Conservation (phyloP, 2,113 vertebrate species). For the Euleptes europaea region DNA sequence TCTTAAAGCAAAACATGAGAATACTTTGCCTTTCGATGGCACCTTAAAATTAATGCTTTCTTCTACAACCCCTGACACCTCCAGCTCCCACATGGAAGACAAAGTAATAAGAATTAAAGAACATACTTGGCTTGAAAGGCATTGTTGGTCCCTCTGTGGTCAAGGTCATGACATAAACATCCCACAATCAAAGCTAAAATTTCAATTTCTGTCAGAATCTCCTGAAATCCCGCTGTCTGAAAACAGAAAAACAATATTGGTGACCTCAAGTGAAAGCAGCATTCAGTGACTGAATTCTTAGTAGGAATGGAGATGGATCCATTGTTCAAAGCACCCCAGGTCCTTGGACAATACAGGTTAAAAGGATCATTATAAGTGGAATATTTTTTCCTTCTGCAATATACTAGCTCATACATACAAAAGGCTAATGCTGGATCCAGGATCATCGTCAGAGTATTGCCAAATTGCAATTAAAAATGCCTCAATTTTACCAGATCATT, state of each 20-base stretch:
- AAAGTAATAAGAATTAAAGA: conserved; percentile 74
- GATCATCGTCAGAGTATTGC: background rate
- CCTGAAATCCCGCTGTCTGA: conserved; percentile 95
- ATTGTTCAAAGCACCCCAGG: background rate
- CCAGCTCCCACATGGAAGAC: conserved; percentile 71
- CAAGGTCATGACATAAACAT: conserved; percentile 97
- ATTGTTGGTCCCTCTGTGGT: conserved; percentile 99
- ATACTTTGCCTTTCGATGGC: conserved; percentile 68
- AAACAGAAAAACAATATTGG: conserved; percentile 52
- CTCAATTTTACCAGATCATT: background rate
- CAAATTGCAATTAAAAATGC: background rate
- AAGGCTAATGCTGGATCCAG: background rate
- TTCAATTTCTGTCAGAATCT: conserved; percentile 95
- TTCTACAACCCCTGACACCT: conserved; percentile 71
- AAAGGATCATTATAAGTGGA: background rate
- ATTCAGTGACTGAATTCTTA: too few species aligned
- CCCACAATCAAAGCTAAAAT: conserved; percentile 96
- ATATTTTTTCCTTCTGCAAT: background rate
- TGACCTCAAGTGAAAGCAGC: background rate
- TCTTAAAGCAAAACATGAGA: conserved; percentile 52
- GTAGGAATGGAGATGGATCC: too few species aligned
- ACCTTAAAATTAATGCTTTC: conserved; percentile 74
- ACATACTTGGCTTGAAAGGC: conserved; percentile 99
- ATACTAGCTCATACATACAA: background rate
- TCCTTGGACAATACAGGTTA: background rate